Conservation (phyloP, 2,113 vertebrate species). For the Amphiprion percula region DNA sequence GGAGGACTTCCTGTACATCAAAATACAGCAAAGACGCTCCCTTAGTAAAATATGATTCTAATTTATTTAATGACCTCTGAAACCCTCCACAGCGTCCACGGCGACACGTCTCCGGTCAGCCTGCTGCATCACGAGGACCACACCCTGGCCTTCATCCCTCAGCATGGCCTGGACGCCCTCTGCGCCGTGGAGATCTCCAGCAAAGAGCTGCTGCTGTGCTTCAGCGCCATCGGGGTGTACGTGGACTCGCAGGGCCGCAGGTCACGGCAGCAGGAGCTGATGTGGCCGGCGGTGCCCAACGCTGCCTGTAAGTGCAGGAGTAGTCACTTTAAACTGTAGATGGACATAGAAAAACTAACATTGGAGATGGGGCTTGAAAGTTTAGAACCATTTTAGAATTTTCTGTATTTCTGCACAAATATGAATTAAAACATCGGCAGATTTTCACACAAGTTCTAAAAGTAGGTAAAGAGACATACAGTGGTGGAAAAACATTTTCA, state of each 20-base stretch:
- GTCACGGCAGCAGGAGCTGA: conserved; percentile 96
- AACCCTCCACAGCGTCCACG: conserved; percentile 82
- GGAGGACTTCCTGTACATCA: no score
- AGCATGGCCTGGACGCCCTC: conserved; percentile 93
- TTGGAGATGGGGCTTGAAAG: no score
- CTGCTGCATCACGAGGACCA: conserved; percentile 95
- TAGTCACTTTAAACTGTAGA: no score
- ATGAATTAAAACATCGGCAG: no score
- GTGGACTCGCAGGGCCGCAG: conserved; percentile 97
- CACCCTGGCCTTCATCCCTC: conserved; percentile 93
- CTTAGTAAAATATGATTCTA: rapidly evolving
- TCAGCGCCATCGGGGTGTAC: conserved; percentile 95
- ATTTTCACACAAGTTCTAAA: no score
- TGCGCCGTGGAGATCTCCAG: conserved; percentile 97
- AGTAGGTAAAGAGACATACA: no score
- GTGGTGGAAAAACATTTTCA: no score
- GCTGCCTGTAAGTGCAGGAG: conserved; percentile 89
- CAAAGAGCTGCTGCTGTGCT: conserved; percentile 98
- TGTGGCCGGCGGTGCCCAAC: conserved; percentile 95
- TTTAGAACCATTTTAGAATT: no score
- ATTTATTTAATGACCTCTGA: neutral
- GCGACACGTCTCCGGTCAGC: conserved; percentile 87
- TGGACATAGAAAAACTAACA: no score
- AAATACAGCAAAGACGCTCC: rapidly evolving
- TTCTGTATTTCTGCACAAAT: no score